Evolutionary conservation across 2,113 vertebrate genomes (phyloP).

Genomic region (Rhea americana): DNA sequence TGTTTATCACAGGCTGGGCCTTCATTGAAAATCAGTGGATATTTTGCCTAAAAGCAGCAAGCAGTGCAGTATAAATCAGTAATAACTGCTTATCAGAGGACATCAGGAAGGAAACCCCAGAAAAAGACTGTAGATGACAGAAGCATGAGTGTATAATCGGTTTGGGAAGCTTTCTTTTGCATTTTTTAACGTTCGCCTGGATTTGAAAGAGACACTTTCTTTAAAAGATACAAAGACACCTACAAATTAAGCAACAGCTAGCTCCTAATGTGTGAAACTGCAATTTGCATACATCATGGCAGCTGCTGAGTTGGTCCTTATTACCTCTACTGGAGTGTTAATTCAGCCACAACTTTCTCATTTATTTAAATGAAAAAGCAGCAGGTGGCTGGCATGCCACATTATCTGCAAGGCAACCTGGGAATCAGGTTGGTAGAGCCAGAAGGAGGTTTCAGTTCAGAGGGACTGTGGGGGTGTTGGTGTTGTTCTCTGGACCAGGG

Average conservation of each 20-base stretch:
- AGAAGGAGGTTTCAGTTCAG: constrained; percentile 36
- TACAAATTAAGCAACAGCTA: constrained; percentile 62
- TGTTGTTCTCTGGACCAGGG: rapidly evolving
- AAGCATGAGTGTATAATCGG: neutral
- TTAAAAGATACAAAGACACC: neutral
- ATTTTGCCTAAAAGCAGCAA: constrained; percentile 9
- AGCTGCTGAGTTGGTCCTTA: constrained; percentile 62
- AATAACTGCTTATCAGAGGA: neutral
- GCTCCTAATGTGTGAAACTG: constrained; percentile 65
- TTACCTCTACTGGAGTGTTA: constrained; percentile 62
- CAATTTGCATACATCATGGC: constrained; percentile 65
- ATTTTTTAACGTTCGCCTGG: neutral
- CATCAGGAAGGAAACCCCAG: neutral
- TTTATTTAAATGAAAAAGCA: constrained; percentile 70
- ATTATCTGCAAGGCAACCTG: constrained; percentile 53
- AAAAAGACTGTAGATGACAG: neutral
- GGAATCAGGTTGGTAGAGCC: constrained; percentile 37
- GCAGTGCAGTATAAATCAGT: neutral
- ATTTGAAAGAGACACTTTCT: neutral
- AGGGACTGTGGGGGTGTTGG: constrained; percentile 1
- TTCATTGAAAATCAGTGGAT: neutral
- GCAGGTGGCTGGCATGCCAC: constrained; percentile 36
- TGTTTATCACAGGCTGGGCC: neutral
- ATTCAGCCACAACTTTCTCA: constrained; percentile 69
- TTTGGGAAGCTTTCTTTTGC: neutral